phyloP scores from a whole-genome alignment of 2,797 vertebrate genomes.

The Florisuga fusca region DNA sequence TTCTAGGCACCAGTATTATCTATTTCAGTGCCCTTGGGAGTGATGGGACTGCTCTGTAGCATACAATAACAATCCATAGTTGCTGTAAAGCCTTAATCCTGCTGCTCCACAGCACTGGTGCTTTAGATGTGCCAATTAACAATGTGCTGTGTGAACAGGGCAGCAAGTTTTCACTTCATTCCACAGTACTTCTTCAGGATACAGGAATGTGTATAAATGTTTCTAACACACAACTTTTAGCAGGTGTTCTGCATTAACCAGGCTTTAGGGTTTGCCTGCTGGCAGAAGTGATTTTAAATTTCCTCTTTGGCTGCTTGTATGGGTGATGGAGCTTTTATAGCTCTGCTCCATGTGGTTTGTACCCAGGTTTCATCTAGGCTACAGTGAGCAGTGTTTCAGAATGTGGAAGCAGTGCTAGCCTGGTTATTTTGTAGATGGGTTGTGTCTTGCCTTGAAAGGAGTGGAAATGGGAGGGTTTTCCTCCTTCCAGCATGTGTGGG shows the following conservation, averaged over 20 bases:
- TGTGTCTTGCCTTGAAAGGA: neutral
- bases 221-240: neutral
- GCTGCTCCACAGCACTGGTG: neutral
- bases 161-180: neutral
- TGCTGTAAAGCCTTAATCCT: neutral
- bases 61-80: neutral
- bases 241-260: neutral
- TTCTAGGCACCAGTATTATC: neutral
- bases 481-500: rapidly evolving
- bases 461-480: neutral
- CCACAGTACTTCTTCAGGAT: neutral
- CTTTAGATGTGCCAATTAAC: neutral
- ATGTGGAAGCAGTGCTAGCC: neutral
- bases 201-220: neutral
- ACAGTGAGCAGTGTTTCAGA: neutral
- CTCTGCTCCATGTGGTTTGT: neutral
- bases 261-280: neutral
- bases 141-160: neutral
- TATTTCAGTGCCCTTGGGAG: neutral
- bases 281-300: neutral
- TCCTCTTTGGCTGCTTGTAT: neutral
- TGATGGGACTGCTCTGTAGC: slow-evolving; percentile 34
- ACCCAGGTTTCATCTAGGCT: neutral
- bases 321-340: neutral
- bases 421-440: neutral